Base-by-base conservation (phyloP, 2,113 vertebrate genomes). In the Pituophis catenifer region DNA sequence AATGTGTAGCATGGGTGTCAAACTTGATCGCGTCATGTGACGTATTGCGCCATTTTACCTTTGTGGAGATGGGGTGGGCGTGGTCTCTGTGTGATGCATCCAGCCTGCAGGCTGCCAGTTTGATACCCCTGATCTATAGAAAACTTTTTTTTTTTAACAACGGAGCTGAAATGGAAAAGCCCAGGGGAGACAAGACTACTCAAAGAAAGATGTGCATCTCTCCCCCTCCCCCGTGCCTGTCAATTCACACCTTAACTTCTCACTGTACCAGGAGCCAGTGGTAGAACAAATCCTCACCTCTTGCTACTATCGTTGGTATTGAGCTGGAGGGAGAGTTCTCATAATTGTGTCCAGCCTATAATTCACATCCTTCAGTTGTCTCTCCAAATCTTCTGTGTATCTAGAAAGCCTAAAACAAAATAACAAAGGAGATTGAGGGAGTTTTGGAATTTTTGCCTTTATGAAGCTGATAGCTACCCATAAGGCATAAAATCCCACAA, bases 351-450 rank as follows among this genome's bases (percentile, higher is more conserved):
- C 91, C 65, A 97, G 29, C 91, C 91, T 96, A 70, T 5, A 89
- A 8, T 58, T 96, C n/a, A 92, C 85, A 0, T 86, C 70, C 0
- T 92, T 94, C 89, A 97, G 48, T 94, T 97, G 94, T 53, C 86
- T 94, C 48, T 93, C 92, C 91, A 97, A 1, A 7, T 92, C 57
- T 1, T 38, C 54, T 0, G 94, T 90, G 6, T 96, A 95, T 48
- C 92, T 93, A 90, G 94, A 92, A 93, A 98, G 97, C 29, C 97
- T 97, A 62, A 44, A 95, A 94, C 88, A 96, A 94, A 93, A 59
- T 85, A 1, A 91, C 8, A 52, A 62, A 90, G 23, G n/a, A 65
- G 33, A 86, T n/a, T 70, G 54, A 38, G 2, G 33, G 17, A 44
- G 5, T 21, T 58, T n/a, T 24, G 21, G 4, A 15, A 38, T 3